Evolutionary conservation across 1,140 invertebrate genomes (phyloP).

Genomic region (Pararge aegeria): DNA sequence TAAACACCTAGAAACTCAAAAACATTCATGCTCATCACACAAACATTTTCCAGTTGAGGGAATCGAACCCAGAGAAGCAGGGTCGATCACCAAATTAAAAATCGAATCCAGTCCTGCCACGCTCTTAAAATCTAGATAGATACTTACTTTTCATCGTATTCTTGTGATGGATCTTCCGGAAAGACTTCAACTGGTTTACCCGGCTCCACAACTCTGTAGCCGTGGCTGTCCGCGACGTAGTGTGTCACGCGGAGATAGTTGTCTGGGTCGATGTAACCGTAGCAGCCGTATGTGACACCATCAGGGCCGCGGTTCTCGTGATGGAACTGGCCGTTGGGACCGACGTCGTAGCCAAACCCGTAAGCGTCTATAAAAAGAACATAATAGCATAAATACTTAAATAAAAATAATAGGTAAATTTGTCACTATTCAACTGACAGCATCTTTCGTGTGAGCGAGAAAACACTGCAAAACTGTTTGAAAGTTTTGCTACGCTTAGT

Average conservation of each 20-base stretch:
- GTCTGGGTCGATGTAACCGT: constrained; percentile 87
- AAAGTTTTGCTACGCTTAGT: no score
- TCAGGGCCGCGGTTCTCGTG: constrained; percentile 87
- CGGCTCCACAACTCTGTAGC: constrained; percentile 86
- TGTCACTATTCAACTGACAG: no score
- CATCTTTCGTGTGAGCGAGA: no score
- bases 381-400: no score
- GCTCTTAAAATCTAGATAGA: background rate
- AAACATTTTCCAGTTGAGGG: no score
- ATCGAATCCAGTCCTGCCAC: no score
- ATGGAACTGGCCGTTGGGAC: constrained; percentile 87
- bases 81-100: no score
- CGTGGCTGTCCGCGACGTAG: constrained; percentile 89
- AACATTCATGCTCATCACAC: no score
- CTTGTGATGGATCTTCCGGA: constrained; percentile 67
- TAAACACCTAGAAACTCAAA: no score
- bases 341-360: constrained; percentile 87
- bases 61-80: no score
- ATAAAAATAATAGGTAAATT: no score
- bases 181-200: constrained; percentile 86
- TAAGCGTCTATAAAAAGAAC: constrained; percentile 80
- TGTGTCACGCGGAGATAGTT: constrained; percentile 84
- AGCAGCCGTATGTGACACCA: constrained; percentile 89
- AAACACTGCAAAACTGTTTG: no score
- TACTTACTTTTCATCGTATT: constrained; percentile 67